Conservation (phyloP, 2,888 invertebrate genomes). For the Eulithis testata region DNA sequence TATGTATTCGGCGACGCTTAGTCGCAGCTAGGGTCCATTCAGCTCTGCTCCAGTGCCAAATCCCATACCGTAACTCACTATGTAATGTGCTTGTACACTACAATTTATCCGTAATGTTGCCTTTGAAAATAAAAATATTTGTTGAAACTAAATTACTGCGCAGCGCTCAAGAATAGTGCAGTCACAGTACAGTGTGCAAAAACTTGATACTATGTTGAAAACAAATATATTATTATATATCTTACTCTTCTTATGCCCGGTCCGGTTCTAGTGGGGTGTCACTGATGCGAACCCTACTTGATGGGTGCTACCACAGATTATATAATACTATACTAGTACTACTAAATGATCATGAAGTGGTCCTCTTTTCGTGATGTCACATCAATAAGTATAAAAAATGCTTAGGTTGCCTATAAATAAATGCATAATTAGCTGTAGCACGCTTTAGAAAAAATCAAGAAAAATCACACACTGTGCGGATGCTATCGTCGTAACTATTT, state of each 20-base stretch:
- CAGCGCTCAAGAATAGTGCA: slow-evolving; percentile 30
- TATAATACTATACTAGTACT: too few relatives aligned
- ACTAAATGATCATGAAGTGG: too few relatives aligned
- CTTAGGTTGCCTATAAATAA: background rate
- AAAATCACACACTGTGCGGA: background rate
- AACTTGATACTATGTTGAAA: background rate
- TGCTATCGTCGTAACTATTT: background rate
- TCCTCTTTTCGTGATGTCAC: too few relatives aligned
- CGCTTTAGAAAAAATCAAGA: too few relatives aligned
- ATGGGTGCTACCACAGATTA: too few relatives aligned
- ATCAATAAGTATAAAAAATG: too few relatives aligned
- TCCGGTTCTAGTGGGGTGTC: too few relatives aligned
- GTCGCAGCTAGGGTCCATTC: slow-evolving; percentile 50
- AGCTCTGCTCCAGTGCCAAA: slow-evolving; percentile 61
- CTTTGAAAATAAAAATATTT: slow-evolving; percentile 45
- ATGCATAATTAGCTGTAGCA: background rate
- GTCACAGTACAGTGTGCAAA: slow-evolving; percentile 37
- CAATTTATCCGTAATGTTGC: slow-evolving; percentile 52
- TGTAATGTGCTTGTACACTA: slow-evolving; percentile 55
- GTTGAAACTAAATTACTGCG: slow-evolving; percentile 8
- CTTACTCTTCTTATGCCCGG: too few relatives aligned
- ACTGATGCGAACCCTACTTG: too few relatives aligned
- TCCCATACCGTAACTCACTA: slow-evolving; percentile 61
- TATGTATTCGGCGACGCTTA: slow-evolving; percentile 38
- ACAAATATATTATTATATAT: too few relatives aligned